Evolutionary conservation across 2,888 invertebrate species (phyloP), one percentile per base, ranked within the genome.

Genomic region (Esperia sulphurella): DNA sequence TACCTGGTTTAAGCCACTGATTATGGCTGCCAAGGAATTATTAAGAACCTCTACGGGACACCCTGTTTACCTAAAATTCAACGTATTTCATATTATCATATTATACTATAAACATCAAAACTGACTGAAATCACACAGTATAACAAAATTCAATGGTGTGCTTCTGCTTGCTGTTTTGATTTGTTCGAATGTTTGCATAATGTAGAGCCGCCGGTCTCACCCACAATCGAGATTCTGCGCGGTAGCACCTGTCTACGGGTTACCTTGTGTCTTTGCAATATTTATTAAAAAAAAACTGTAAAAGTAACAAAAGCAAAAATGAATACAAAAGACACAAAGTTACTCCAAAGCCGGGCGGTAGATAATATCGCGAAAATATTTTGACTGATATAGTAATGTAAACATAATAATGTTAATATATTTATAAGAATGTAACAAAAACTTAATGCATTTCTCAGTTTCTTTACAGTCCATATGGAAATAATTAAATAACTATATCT

Each of bases 381-480:
- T 85, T 87, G 88, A 89, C 88, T 89, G 88, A 89, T 85, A 81
- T 82, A 83, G 77, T 79, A 79, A 82, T 79, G 66, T 76, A 76
- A 76, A 77, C 77, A 74, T 80, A 79, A 80, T 79, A 82, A 79
- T 83, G 83, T 84, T 86, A 85, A 83, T 81, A 79, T 87, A 88
- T 85, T 86, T 83, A 68, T 88, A 87, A 84, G 85, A 61, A 68
- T 82, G 76, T 84, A 85, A 84, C 80, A 85, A 83, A 81, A 83
- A 83, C 82, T 80, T 84, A 82, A 83, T 88, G 88, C 88, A 89
- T 89, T 89, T 89, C 84, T 84, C 86, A 81, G 75, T 87, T 88
- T 85, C 86, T 85, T 83, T 83, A 86, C 83, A 85, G 86, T 86
- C 84, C 84, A 81, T 85, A 83, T 77, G 79, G 77, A 65, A 79